These are phyloP conservation scores for Aradophagus sp. DNA, from an alignment of 1,140 invertebrate genomes.

Conservation along the genomic window DNA sequence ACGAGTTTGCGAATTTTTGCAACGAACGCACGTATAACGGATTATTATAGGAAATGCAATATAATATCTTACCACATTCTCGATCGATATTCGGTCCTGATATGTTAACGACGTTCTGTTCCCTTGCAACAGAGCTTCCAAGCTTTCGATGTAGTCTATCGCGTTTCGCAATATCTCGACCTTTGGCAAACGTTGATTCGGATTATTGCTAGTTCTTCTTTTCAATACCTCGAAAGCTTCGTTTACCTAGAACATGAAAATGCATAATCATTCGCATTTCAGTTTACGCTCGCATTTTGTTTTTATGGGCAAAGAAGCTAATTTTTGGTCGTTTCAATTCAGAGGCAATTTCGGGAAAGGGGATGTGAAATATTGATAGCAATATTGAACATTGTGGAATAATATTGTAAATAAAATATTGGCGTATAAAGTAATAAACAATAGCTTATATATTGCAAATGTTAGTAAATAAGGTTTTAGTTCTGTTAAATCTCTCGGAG, in stretches of 20 bases:
- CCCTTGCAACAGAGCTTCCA: slow-evolving; percentile 88
- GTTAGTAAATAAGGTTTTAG: too few relatives aligned
- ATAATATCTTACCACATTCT: slow-evolving; percentile 64
- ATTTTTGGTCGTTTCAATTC: too few relatives aligned
- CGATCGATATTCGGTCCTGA: slow-evolving; percentile 63
- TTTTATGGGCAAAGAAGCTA: too few relatives aligned
- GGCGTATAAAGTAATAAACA: too few relatives aligned
- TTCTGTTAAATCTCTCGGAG: too few relatives aligned
- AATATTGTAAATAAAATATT: too few relatives aligned
- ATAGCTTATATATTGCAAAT: too few relatives aligned
- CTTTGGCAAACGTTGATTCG: slow-evolving; percentile 96
- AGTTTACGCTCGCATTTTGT: too few relatives aligned
- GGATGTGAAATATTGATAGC: too few relatives aligned
- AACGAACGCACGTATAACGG: slow-evolving; percentile 3
- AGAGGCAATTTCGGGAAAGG: too few relatives aligned
- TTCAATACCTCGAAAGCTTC: slow-evolving; percentile 98
- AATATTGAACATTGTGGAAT: too few relatives aligned
- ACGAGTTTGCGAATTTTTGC: slow-evolving; percentile 24
- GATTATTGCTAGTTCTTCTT: slow-evolving; percentile 92
- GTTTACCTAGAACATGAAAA: slow-evolving; percentile 84
- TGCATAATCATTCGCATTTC: slow-evolving; percentile 9
- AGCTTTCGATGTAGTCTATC: slow-evolving; percentile 97
- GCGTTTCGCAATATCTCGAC: slow-evolving; percentile 97
- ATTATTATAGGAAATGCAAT: slow-evolving; percentile 16
- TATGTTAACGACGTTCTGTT: slow-evolving; percentile 62